These are phyloP conservation scores for Capitulum mitella DNA, from an alignment of 2,888 invertebrate genomes.

Conservation along the genomic window DNA sequence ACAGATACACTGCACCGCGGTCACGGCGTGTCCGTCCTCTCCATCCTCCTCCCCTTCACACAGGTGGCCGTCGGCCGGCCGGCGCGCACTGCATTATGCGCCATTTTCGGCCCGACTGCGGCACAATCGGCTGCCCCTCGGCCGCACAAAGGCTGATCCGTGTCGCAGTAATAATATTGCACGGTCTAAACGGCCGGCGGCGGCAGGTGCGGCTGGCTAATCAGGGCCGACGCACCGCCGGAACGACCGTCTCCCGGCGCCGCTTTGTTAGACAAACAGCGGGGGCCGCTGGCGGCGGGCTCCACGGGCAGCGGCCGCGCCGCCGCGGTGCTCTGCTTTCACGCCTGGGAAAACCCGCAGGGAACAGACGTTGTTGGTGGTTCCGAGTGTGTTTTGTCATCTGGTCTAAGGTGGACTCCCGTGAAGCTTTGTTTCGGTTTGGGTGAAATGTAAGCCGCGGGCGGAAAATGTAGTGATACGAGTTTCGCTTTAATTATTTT, in stretches of 20 bases:
- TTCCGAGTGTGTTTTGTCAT: too few species aligned
- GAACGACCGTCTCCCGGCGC: background rate
- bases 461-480: too few species aligned
- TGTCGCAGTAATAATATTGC: slow-evolving; percentile 11
- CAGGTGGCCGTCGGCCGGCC: background rate
- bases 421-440: too few species aligned
- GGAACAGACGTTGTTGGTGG: too few species aligned
- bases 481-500: too few species aligned
- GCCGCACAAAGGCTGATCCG: background rate
- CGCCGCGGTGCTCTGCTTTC: too few species aligned
- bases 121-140: background rate
- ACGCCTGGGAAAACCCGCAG: too few species aligned
- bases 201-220: too few species aligned
- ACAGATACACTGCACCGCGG: background rate
- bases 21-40: background rate
- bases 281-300: too few species aligned
- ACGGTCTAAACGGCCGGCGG: background rate
- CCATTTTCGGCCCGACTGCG: background rate
- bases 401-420: too few species aligned
- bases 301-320: too few species aligned
- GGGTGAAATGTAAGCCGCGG: too few species aligned
- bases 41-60: background rate
- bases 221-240: background rate
- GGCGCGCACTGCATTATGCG: background rate
- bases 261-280: background rate